phyloP scores from a whole-genome alignment of 2,797 vertebrate species.

The Cephalopachus bancanus region DNA sequence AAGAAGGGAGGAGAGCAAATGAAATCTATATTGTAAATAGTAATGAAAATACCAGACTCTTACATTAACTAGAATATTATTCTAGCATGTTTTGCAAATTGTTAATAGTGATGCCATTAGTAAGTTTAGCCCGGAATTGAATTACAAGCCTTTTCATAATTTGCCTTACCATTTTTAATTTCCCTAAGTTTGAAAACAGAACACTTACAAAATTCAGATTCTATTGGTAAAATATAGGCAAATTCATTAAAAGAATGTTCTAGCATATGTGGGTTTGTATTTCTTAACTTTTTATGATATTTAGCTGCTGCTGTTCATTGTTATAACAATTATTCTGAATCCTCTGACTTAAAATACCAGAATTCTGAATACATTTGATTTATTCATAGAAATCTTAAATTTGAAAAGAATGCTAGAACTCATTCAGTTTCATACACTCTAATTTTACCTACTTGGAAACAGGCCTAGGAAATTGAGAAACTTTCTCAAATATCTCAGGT shows the following conservation, averaged over 20 bases:
- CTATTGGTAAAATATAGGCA: not conserved
- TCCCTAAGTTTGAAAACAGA: not conserved
- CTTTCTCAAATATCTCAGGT: not conserved
- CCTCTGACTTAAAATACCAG: too few relatives aligned
- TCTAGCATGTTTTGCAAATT: not conserved
- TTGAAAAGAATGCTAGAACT: not conserved
- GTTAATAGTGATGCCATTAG: not conserved
- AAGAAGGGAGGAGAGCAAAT: not conserved
- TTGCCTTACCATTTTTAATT: not conserved
- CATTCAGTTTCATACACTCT: not conserved
- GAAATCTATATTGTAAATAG: not conserved
- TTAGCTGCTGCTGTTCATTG: not conserved
- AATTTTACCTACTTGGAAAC: not conserved
- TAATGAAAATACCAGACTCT: not conserved
- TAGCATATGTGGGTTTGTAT: not conserved
- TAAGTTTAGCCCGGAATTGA: not conserved
- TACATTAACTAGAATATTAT: not conserved
- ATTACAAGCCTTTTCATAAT: not conserved
- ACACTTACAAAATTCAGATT: not conserved
- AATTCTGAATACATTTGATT: not conserved
- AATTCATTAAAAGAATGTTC: not conserved
- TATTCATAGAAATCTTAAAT: not conserved
- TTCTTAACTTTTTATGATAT: not conserved
- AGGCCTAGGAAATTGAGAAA: not conserved
- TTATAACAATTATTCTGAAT: too few relatives aligned